Evolutionary conservation across 2,797 vertebrate genomes (phyloP), one percentile per base, ranked within the genome.

Genomic region (Takifugu ocellatus): DNA sequence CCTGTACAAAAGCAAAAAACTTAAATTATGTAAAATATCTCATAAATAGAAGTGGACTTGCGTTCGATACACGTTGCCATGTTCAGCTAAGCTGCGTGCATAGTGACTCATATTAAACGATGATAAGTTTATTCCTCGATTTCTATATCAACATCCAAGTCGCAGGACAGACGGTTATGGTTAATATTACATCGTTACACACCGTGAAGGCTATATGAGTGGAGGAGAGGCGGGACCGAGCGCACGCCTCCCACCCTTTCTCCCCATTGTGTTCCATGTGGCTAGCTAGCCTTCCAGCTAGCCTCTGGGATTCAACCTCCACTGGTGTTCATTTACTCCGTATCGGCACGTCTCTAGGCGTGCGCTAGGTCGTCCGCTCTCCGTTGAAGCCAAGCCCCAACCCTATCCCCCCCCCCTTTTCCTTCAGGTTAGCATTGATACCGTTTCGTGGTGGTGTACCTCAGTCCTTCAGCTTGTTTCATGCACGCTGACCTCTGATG

Each of bases 51-150:
- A 94, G 94, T 96, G 95, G 95, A 96, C 92, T 94, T 95, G 93
- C 94, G 73, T 94, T 97, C 94, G 94, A 96, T 97, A 98, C 94
- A 98, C 95, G 95, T 98, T 92, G 93, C 92, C 93, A 96, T 94
- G 94, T 97, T 96, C 94, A 98, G 96, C 95, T 96, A 95, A 98
- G 94, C 93, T 97, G 93, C 95, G 95, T 99, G 96, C 96, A 98
- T 98, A 97, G 96, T 98, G 96, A 97, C 92, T 96, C 92, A 94
- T 97, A 96, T 94, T 96, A 96, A 97, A 98, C 84, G 83, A 97
- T 97, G 94, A 96, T 93, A 94, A 93, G 92, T 94, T 94, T 91
- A 77, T 94, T 97, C 93, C 94, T 93, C 91, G 91, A 90, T 94
- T 87, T 97, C 93, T 94, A 96, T 94, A 96, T 96, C 93, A 96